Conservation (phyloP, 2,888 invertebrate species). For the Meghimatium bilineatum region DNA sequence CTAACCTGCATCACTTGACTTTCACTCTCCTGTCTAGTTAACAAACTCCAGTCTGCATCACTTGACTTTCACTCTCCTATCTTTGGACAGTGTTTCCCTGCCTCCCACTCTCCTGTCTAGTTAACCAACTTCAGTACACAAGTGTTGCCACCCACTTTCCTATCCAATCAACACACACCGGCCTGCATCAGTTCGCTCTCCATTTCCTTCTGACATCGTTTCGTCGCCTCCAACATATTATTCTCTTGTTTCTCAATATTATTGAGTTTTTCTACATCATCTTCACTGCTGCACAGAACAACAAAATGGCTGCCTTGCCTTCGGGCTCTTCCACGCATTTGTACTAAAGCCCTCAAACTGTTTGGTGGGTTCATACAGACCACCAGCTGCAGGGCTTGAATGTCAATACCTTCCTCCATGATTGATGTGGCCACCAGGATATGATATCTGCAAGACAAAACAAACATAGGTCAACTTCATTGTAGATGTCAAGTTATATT, state of each 20-base stretch:
- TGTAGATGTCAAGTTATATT: no score
- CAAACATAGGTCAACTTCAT: no score
- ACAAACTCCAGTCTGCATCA: no score
- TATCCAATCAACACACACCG: neutral
- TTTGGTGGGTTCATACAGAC: constrained; percentile 71
- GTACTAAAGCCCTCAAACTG: constrained; percentile 70
- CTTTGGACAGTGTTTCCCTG: no score
- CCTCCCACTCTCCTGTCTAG: no score
- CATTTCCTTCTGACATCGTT: constrained; percentile 46
- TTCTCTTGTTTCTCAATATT: constrained; percentile 62
- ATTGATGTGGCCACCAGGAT: constrained; percentile 72
- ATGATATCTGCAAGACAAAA: constrained; percentile 48
- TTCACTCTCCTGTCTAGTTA: no score
- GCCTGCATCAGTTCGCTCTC: neutral
- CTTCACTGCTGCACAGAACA: constrained; percentile 65
- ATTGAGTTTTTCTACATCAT: constrained; percentile 61
- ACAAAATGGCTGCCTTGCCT: constrained; percentile 69
- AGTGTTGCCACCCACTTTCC: no score
- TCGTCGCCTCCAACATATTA: constrained; percentile 68
- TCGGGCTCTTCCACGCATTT: constrained; percentile 73
- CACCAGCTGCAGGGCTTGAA: constrained; percentile 71
- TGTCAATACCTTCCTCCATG: constrained; percentile 73
- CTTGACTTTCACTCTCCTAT: no score
- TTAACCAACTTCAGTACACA: no score
- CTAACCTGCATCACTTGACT: no score